phyloP scores from a whole-genome alignment of 2,797 vertebrate genomes.

The Micromesistius poutassou region DNA sequence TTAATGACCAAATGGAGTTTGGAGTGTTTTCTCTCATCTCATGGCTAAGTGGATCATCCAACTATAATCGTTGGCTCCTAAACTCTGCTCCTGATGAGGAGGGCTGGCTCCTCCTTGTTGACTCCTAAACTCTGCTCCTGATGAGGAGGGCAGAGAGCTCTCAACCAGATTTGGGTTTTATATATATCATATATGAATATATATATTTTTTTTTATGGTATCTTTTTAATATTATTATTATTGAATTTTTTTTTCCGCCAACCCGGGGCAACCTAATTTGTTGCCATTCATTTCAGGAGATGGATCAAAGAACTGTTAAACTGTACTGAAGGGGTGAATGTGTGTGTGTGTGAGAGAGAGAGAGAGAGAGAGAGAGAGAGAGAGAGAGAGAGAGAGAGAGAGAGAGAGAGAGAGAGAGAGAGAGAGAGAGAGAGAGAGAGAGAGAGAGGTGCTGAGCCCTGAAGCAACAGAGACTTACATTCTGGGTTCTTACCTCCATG shows the following conservation, averaged over 20 bases:
- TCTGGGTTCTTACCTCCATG: constrained; percentile 33
- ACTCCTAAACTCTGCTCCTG: constrained; percentile 23
- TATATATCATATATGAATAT: constrained; percentile 24
- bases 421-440: constrained; percentile 8
- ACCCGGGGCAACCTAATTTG: constrained; percentile 76
- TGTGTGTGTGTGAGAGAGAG: neutral
- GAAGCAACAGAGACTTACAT: constrained; percentile 60
- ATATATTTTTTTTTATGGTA: constrained; percentile 15
- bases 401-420: neutral
- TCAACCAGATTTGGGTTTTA: constrained; percentile 46
- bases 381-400: constrained; percentile 12
- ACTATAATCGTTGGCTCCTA: too few relatives aligned
- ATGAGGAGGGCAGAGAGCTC: constrained; percentile 32
- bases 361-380: constrained; percentile 13
- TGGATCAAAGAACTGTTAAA: constrained; percentile 80
- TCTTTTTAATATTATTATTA: constrained; percentile 8
- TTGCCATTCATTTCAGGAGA: constrained; percentile 74
- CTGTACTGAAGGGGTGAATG: constrained; percentile 62
- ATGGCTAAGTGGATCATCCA: too few relatives aligned
- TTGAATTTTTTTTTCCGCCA: constrained; percentile 20
- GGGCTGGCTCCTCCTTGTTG: constrained; percentile 12
- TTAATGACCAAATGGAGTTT: too few relatives aligned
- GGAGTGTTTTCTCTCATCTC: too few relatives aligned
- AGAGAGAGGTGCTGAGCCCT: constrained; percentile 53
- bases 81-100: constrained; percentile 34